These are phyloP conservation scores for Acholoe squamosa DNA, from an alignment of 2,888 invertebrate genomes.

Conservation along the genomic window DNA sequence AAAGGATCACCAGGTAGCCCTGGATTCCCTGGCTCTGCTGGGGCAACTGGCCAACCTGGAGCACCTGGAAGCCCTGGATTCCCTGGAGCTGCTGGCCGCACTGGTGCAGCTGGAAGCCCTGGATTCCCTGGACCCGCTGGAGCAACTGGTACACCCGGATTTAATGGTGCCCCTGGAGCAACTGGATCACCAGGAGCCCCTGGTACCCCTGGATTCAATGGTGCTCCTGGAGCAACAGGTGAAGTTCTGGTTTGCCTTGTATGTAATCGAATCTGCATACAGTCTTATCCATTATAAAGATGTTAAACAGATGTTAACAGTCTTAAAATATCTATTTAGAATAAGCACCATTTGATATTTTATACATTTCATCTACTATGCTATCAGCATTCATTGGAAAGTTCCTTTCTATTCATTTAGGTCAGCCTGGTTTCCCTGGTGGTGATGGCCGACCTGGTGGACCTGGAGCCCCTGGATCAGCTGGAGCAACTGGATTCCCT, in stretches of 20 bases:
- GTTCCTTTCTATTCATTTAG: not conserved
- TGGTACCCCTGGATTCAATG: constrained; percentile 60
- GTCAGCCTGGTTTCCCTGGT: constrained; percentile 43
- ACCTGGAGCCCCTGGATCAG: constrained; percentile 62
- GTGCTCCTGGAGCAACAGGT: constrained; percentile 65
- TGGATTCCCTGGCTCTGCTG: not conserved
- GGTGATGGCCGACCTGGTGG: constrained; percentile 49
- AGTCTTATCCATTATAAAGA: too few relatives aligned
- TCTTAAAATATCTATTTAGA: too few relatives aligned
- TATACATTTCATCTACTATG: too few relatives aligned
- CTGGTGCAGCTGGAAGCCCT: not conserved
- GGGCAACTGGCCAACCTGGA: constrained; percentile 58
- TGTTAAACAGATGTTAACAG: too few relatives aligned
- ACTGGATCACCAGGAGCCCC: constrained; percentile 33
- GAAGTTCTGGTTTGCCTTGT: too few relatives aligned
- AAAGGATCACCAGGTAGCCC: not conserved
- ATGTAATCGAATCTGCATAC: too few relatives aligned
- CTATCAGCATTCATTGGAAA: too few relatives aligned
- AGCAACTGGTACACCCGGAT: not conserved
- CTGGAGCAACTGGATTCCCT: constrained; percentile 10
- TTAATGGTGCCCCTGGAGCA: not conserved
- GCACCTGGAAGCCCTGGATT: not conserved
- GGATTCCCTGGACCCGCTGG: constrained; percentile 49
- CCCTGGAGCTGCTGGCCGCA: constrained; percentile 52
- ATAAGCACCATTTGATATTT: too few relatives aligned